Evolutionary conservation across 2,888 invertebrate species (phyloP).

Genomic region (Galerucella pusilla): DNA sequence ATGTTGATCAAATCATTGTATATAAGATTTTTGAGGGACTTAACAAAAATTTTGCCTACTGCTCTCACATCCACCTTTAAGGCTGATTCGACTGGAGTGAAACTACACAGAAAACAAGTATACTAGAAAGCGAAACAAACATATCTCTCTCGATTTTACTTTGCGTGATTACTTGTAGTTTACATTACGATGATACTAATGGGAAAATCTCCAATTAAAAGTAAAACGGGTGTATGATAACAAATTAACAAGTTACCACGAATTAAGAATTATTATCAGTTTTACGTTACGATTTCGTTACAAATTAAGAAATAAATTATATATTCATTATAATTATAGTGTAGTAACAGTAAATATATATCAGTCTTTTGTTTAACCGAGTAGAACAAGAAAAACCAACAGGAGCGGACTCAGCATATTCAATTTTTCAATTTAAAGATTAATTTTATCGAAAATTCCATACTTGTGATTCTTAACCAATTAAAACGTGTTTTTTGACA

Average conservation of each 20-base stretch:
- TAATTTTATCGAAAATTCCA: no score
- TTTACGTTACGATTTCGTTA: slow-evolving; percentile 21
- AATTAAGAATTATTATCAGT: slow-evolving; percentile 23
- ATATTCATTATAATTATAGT: slow-evolving; percentile 34
- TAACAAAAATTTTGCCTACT: no score
- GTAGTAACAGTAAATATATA: slow-evolving; percentile 26
- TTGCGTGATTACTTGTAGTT: not conserved
- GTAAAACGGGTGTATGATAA: slow-evolving; percentile 22
- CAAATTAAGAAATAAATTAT: slow-evolving; percentile 39
- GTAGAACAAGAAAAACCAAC: not conserved
- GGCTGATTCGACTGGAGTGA: no score
- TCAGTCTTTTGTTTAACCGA: slow-evolving; percentile 2
- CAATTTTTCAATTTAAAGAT: no score
- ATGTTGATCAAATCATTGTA: no score
- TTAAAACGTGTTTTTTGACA: no score
- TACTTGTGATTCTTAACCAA: no score
- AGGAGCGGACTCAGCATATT: not conserved
- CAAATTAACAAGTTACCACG: slow-evolving; percentile 22
- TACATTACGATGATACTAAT: not conserved
- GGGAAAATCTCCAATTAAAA: slow-evolving; percentile 27
- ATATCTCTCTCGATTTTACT: not conserved
- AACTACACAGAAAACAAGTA: no score
- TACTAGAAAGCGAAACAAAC: no score
- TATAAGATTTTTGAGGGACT: no score
- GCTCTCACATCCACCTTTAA: no score